These are phyloP conservation scores for Drosophila lowei DNA, from an alignment of 1,140 invertebrate genomes.

Conservation along the genomic window DNA sequence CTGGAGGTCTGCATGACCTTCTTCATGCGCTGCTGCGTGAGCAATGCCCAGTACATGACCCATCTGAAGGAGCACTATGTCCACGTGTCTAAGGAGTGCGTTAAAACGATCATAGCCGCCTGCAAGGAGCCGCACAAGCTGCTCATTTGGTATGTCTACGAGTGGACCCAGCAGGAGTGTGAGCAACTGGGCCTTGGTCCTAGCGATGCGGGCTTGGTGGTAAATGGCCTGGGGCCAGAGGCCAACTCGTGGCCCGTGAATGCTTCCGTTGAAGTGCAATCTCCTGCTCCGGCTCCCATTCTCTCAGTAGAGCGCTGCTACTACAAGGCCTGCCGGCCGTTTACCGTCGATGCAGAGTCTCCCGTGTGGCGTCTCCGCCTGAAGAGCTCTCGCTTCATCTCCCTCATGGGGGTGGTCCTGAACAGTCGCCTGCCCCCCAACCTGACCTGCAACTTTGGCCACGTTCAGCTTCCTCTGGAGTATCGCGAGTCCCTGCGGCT, in stretches of 20 bases:
- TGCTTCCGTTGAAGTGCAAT: background rate
- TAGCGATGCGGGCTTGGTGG: constrained; percentile 48
- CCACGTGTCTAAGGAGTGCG: constrained; percentile 79
- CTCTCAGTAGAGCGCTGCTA: constrained; percentile 71
- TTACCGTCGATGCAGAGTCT: constrained; percentile 62
- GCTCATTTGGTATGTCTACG: constrained; percentile 76
- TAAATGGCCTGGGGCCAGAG: constrained; percentile 13
- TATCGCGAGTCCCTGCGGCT: constrained; percentile 71
- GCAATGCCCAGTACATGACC: constrained; percentile 68
- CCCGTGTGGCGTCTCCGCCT: constrained; percentile 58
- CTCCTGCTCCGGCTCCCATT: constrained; percentile 20
- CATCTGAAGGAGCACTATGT: constrained; percentile 70
- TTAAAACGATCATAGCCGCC: constrained; percentile 74
- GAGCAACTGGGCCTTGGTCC: constrained; percentile 55
- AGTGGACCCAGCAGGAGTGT: constrained; percentile 81
- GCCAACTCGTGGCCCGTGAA: constrained; percentile 15
- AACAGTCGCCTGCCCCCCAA: constrained; percentile 74
- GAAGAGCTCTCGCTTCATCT: constrained; percentile 72
- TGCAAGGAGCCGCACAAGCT: constrained; percentile 73
- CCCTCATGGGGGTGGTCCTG: constrained; percentile 64
- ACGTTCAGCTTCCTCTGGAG: constrained; percentile 46
- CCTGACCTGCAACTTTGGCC: constrained; percentile 32
- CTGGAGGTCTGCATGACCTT: constrained; percentile 76
- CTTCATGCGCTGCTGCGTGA: constrained; percentile 76
- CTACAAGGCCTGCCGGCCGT: constrained; percentile 77